Conservation (phyloP, 2,888 invertebrate genomes). For the Eupelmus urozonus region DNA sequence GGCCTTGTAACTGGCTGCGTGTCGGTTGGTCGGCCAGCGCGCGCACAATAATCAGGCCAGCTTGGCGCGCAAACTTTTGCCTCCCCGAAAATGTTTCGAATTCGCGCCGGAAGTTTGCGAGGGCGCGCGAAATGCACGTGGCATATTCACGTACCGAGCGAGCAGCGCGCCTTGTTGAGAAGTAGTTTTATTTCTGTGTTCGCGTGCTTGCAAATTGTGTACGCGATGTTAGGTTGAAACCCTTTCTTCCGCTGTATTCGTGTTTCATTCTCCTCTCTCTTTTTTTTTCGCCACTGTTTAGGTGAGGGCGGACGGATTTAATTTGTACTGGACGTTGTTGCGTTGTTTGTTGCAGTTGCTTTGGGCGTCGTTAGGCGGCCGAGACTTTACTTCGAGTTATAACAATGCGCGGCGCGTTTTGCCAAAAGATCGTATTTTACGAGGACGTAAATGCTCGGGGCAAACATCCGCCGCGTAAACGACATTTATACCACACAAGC, state of each 20-base stretch:
- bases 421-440: no score
- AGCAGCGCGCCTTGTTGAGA: conserved; percentile 20
- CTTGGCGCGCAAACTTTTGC: conserved; percentile 11
- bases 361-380: no score
- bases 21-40: no score
- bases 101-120: background rate
- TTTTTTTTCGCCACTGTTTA: background rate
- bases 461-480: no score
- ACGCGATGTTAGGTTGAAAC: conserved; percentile 17
- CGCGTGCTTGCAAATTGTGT: conserved; percentile 42
- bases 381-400: no score
- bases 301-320: background rate
- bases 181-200: conserved; percentile 45
- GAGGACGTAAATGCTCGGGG: no score
- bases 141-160: background rate
- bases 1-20: conserved; percentile 44
- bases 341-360: background rate
- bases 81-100: background rate
- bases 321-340: conserved; percentile 19
- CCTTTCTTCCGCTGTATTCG: background rate
- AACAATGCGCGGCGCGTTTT: no score
- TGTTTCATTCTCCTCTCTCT: no score
- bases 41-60: conserved; percentile 21
- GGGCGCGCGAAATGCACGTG: background rate
- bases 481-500: no score